These are phyloP conservation scores for Cinara cedri DNA, from an alignment of 2,888 invertebrate species.

Conservation along the genomic window DNA sequence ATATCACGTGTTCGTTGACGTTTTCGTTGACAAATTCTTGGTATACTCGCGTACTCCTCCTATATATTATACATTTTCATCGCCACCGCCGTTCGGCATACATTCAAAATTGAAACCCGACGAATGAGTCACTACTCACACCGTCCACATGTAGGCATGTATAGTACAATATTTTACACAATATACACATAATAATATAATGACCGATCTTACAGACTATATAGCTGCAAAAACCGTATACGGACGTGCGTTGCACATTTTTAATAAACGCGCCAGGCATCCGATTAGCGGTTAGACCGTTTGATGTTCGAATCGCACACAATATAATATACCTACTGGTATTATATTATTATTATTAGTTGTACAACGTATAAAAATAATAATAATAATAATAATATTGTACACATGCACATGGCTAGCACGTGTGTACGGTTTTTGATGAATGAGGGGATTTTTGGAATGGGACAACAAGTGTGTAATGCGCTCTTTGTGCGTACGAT, in stretches of 20 bases:
- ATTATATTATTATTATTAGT: no score
- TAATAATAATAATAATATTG: no score
- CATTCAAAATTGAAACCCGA: no score
- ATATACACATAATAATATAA: background rate
- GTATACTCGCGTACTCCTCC: no score
- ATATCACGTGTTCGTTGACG: no score
- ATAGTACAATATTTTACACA: background rate
- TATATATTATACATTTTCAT: no score
- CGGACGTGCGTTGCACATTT: conserved; percentile 25
- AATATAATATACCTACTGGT: background rate
- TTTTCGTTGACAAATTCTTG: no score
- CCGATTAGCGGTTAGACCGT: conserved; percentile 47
- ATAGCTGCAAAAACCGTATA: background rate
- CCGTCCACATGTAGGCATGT: background rate
- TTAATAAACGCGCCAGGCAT: conserved; percentile 45
- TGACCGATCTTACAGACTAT: background rate
- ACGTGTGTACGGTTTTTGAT: conserved; percentile 44
- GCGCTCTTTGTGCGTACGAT: background rate
- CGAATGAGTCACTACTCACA: no score
- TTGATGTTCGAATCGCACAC: conserved; percentile 50
- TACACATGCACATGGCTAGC: conserved; percentile 42
- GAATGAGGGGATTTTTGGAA: conserved; percentile 20
- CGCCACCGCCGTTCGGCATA: no score
- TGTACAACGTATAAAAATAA: no score
- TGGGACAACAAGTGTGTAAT: conserved; percentile 50